Evolutionary conservation across 1,140 invertebrate species (phyloP), one percentile per base, ranked within the genome.

Genomic region (Microplitis mediator): DNA sequence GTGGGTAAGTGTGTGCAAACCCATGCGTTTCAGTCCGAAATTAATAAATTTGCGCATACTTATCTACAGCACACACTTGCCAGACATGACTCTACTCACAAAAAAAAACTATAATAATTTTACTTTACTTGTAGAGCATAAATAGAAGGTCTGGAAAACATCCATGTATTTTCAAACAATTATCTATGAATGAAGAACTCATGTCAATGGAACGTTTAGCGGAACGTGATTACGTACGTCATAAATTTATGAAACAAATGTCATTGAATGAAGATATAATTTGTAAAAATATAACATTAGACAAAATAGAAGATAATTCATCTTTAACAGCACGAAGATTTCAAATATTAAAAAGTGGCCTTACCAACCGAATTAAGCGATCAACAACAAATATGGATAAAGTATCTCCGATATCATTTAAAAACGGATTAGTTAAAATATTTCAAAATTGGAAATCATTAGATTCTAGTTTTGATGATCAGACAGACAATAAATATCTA

Each of bases 191-290:
- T 81, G 95, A 97, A 83, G 95, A 96, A 80, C 86, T 96, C 4
- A 95, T 96, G 91, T 94, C 93, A 1, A 90, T 90, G 13, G 95
- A 96, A 78, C 88, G 95, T 73, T 83, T 95, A 76, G 86, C 92
- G 73, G 95, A 96, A 84, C 95, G 95, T 78, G 94, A 96, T 81
- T 89, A 90, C 35, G 90, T 96, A n/a, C 89, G 93, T 62, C 92
- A 93, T 75, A 94, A 95, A 79, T 95, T 97, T 72, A 93, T 93
- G 82, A 96, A 96, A 80, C 95, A 96, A 82, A 93, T 94, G 2
- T 96, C 94, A 3, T 86, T 96, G 5, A 96, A 96, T 79, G 95
- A 96, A 83, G 94, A 95, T 65, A 90, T 95, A 45, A 92, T 96
- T 54, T 95, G 92, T 79, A 90, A 92, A 66, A 88, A 91, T 75